phyloP scores from a whole-genome alignment of 2,113 vertebrate genomes.

The human (Homo sapiens) region GRCh38 chr15:71837501-71838000 shows the following conservation, averaged over 20 bases:
- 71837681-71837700: not conserved
- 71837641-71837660: not conserved
- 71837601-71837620: not conserved
- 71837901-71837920: not conserved
- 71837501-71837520: not conserved
- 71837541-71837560: not conserved
- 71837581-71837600: not conserved
- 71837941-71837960: not conserved
- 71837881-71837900: not conserved
- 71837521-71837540: not conserved
- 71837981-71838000: not conserved
- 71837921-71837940: not conserved
- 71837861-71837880: not conserved
- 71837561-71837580: not conserved
- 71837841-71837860: not conserved
- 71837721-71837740: not conserved
- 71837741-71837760: not conserved
- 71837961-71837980: not conserved
- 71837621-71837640: not conserved
- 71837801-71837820: constrained; percentile 28
- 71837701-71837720: not conserved
- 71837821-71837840: not conserved
- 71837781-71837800: not conserved
- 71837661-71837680: not conserved
- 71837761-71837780: not conserved